These are phyloP conservation scores for Macaca fascicularis DNA, from an alignment of 2,113 vertebrate genomes.

Conservation along the genomic window T2T-MFA8v1.1 NC_088378.1:23856501-23857000, in stretches of 20 bases:
- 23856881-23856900: not conserved
- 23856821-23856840: not conserved
- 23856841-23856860: not conserved
- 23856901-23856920: not conserved
- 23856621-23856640: not conserved
- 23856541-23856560: not conserved
- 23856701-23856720: not conserved
- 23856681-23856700: not conserved
- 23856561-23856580: not conserved
- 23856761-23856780: not conserved
- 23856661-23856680: not conserved
- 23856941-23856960: not conserved
- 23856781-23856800: not conserved
- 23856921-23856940: not conserved
- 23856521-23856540: not conserved
- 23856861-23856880: not conserved
- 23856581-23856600: not conserved
- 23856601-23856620: not conserved
- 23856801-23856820: not conserved
- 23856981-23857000: not conserved
- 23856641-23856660: not conserved
- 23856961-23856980: not conserved
- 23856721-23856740: not conserved
- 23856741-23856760: conserved; percentile 21
- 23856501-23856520: not conserved